Base-by-base conservation (phyloP, 2,113 vertebrate genomes). In the Fukomys damarensis region DNA sequence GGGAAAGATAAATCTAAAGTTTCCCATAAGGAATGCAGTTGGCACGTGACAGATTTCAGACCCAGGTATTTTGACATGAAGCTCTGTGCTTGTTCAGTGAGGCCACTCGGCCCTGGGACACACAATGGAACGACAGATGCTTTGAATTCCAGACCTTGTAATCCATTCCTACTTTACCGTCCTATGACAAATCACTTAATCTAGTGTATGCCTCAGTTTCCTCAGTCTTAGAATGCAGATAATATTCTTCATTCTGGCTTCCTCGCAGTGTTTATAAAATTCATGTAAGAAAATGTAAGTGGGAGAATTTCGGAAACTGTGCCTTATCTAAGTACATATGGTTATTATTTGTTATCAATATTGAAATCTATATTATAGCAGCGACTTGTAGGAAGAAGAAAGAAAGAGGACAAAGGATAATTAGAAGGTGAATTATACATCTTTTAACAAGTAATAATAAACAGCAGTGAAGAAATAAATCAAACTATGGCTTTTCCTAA, bases 41-140 rank as follows among this genome's bases (percentile, higher is more conserved):
- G 56, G 17, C 7, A 85, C 59, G 0, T 13, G 11, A 58, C 14
- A 65, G 38, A 77, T 81, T 65, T 87, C 0, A 66, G 7, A n/a
- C 7, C 7, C 24, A 52, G 9, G 20, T 30, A 88, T 70, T 94
- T 28, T 79, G 59, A 14, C 13, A 19, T 59, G 35, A 80, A 94
- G 86, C 0, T 0, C 16, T 6, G 14, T 79, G 1, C 24, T 84
- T 43, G 2, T 16, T 43, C 41, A 72, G 0, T 54, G 58, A 49
- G 59, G 7, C 2, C 11, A 68, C 4, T 0, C 0, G 52, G 6
- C 3, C 24, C 13, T 77, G 32, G 41, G 26, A 49, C 4, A 26
- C 66, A 49, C n/a, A 85, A 41, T 16, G 12, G 1, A 54, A 38
- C 13, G 30, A 14, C 12, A 85, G 26, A 32, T 61, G 7, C 43